Evolutionary conservation across 2,888 invertebrate species (phyloP).

Genomic region (Drosophila merina): DNA sequence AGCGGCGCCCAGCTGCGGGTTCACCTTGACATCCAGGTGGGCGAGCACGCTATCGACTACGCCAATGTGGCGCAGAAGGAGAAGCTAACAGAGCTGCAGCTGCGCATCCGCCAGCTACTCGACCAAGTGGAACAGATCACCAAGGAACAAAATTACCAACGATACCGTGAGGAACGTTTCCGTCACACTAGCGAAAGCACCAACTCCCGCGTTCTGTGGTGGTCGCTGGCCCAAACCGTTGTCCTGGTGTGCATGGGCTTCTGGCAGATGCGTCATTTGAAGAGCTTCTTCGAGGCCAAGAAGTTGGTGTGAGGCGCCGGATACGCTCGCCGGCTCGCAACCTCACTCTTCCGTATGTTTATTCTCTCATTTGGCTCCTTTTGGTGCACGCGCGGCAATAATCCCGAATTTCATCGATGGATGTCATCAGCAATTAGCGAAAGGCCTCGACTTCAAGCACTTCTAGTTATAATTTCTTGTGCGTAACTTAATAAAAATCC

Average conservation of each 20-base stretch:
- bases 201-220: conserved; percentile 97
- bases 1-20: conserved; percentile 97
- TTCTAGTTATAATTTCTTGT: conserved; percentile 69
- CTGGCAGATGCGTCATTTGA: conserved; percentile 99
- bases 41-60: conserved; percentile 99
- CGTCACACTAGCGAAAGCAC: conserved; percentile 99
- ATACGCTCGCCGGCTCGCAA: background rate
- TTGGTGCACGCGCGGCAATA: conserved; percentile 43
- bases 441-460: conserved; percentile 41
- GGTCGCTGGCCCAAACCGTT: conserved; percentile 96
- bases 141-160: conserved; percentile 99
- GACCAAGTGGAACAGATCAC: conserved; percentile 99
- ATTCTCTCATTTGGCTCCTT: conserved; percentile 32
- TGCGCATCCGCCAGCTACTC: conserved; percentile 96
- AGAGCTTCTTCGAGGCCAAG: conserved; percentile 99
- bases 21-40: conserved; percentile 99
- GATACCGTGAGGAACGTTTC: conserved; percentile 98
- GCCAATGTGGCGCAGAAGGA: conserved; percentile 98
- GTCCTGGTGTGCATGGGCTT: conserved; percentile 96
- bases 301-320: conserved; percentile 90
- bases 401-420: conserved; percentile 64
- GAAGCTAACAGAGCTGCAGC: conserved; percentile 96
- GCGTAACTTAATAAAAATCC: conserved; percentile 74
- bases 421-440: conserved; percentile 41
- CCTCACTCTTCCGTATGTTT: conserved; percentile 11